Percentiles rank a stretch among this genome's conserved stretches.
Conservation (phyloP, 2,888 invertebrate genomes). For the Drosophila stalkeri region DNA sequence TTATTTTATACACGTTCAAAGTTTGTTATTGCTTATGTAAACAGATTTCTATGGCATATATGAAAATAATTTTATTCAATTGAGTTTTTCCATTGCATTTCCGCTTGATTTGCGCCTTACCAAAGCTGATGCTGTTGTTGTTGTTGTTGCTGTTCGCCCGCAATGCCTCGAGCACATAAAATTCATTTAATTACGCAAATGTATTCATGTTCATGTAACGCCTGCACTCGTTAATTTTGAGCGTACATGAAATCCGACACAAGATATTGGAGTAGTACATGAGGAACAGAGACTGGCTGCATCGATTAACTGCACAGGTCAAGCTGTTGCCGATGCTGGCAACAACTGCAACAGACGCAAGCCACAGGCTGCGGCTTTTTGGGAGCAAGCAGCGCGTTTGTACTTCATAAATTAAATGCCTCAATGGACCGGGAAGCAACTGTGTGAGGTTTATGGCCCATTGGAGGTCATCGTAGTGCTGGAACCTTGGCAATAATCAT, state of each 20-base stretch:
- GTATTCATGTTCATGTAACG: conserved; percentile 44
- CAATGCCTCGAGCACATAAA: conserved; percentile 1
- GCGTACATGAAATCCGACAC: conserved; percentile 32
- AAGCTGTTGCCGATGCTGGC: conserved; percentile 34
- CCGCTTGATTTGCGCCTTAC: not conserved
- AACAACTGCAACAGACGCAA: conserved; percentile 18
- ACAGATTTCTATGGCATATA: not conserved
- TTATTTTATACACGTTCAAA: not conserved
- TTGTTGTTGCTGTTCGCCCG: not conserved
- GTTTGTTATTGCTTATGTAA: not conserved
- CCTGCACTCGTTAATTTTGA: conserved; percentile 34
- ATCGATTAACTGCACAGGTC: conserved; percentile 43
- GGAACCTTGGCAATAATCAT: conserved; percentile 44
- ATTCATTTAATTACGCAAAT: conserved; percentile 28
- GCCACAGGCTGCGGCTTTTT: conserved; percentile 14
- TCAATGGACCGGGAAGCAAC: conserved; percentile 9
- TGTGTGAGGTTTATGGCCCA: conserved; percentile 29
- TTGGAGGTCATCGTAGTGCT: conserved; percentile 35
- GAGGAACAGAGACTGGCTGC: conserved; percentile 14
- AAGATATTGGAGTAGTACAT: conserved; percentile 15
- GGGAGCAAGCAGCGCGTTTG: conserved; percentile 8
- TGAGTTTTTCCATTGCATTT: not conserved
- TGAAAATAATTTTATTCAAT: not conserved
- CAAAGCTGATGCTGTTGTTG: not conserved
- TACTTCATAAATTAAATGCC: conserved; percentile 27